Evolutionary conservation across 1,140 invertebrate species (phyloP), one percentile per base, ranked within the genome.

Genomic region (Trialeurodes vaporariorum): DNA sequence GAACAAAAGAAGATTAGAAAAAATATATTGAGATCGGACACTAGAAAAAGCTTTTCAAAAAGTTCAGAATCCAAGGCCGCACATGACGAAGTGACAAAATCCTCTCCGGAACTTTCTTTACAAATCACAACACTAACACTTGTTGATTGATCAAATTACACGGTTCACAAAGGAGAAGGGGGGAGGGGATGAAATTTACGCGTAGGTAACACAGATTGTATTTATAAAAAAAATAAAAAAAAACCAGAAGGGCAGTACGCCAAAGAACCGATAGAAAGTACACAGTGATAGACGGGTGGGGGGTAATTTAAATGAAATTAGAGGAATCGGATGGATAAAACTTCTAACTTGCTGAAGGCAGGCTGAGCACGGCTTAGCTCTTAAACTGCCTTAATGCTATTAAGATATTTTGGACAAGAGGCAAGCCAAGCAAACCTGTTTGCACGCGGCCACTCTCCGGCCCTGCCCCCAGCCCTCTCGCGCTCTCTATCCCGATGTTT

Each of bases 291-390:
- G 34, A 17, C 34, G 34, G 34, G 34, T 17, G 34, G 34, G 34
- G 34, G 34, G 34, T 49, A 49, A 49, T 49, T 49, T 49, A 49
- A 49, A 49, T 49, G 34, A 49, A 49, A 49, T 49, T 49, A 49
- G 34, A 49, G 34, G 34, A 49, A 49, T 49, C 5, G 34, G 34
- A n/a, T n/a, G n/a, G n/a, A 49, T 49, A 49, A 49, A 9, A 49
- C 34, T 5, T n/a, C 5, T 49, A 49, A 49, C 5, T 49, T 49
- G 34, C 5, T 17, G 17, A 49, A 49, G 34, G 34, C 34, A 5
- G 34, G 34, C 34, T 49, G 5, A 49, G 17, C 34, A 49, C 34
- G 34, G 34, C 34, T 49, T 49, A 49, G 34, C 34, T 17, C 17
- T 17, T 49, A 49, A 49, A 49, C 34, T 49, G 34, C 34, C 34